phyloP scores from a whole-genome alignment of 2,888 invertebrate species.

The Caenorhabditis sp. region DNA sequence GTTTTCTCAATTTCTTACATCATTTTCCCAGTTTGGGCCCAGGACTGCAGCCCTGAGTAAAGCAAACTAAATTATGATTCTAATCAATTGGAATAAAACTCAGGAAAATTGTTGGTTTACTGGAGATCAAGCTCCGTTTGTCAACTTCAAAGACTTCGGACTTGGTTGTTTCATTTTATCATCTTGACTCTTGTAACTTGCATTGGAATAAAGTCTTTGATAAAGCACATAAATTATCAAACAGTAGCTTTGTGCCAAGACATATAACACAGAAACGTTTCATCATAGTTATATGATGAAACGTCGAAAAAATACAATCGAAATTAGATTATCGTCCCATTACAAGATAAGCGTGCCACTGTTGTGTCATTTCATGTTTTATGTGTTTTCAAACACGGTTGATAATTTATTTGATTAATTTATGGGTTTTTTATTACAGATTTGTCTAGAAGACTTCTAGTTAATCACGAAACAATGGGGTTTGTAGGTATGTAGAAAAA shows the following conservation, averaged over 20 bases:
- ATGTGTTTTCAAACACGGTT: neutral
- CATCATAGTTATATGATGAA: neutral
- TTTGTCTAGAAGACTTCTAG: neutral
- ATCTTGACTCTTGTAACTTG: too few relatives aligned
- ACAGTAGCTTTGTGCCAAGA: neutral
- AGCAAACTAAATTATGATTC: too few relatives aligned
- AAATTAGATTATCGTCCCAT: neutral
- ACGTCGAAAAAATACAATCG: neutral
- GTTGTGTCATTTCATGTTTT: neutral
- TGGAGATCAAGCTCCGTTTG: too few relatives aligned
- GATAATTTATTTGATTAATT: neutral
- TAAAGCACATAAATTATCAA: too few relatives aligned
- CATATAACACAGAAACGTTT: neutral
- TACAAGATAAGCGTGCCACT: conserved; percentile 1
- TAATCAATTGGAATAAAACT: too few relatives aligned
- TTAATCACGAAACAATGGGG: neutral
- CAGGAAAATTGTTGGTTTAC: too few relatives aligned
- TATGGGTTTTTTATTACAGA: neutral
- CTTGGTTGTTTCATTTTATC: too few relatives aligned
- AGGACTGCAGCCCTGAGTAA: too few relatives aligned
- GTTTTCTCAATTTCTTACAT: too few relatives aligned
- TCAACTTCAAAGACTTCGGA: too few relatives aligned
- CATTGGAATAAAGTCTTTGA: too few relatives aligned
- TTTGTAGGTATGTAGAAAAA: neutral
- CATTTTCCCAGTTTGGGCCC: too few relatives aligned